Evolutionary conservation across 2,113 vertebrate genomes (phyloP).

Genomic region (Nymphicus hollandicus): DNA sequence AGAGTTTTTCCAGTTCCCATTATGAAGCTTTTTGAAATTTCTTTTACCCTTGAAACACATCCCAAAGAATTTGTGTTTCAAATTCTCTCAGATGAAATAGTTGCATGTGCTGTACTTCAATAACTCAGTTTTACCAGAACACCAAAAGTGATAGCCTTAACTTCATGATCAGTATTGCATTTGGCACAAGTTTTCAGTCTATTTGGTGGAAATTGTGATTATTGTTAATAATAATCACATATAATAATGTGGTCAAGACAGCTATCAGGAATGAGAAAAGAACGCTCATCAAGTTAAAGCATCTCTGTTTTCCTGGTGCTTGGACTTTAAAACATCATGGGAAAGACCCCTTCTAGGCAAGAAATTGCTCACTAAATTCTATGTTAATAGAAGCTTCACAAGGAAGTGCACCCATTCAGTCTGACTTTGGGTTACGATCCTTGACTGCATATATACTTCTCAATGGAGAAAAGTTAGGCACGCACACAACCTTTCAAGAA

Average conservation of each 20-base stretch:
- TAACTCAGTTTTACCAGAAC: neutral
- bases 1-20: neutral
- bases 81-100: neutral
- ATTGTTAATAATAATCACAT: neutral
- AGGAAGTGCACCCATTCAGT: neutral
- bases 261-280: neutral
- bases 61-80: constrained; percentile 16
- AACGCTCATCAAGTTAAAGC: neutral
- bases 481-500: neutral
- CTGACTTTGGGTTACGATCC: neutral
- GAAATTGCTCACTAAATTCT: neutral
- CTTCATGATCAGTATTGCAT: neutral
- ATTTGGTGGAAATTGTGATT: neutral
- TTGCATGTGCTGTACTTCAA: neutral
- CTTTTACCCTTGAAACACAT: neutral
- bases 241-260: neutral
- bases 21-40: neutral
- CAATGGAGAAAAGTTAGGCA: neutral
- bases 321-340: neutral
- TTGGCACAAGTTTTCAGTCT: neutral
- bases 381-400: neutral
- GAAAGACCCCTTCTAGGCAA: neutral
- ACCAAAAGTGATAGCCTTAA: neutral
- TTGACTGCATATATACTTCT: neutral
- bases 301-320: neutral